Conservation (phyloP, 1,140 invertebrate species). For the Reticulitermes speratus region DNA sequence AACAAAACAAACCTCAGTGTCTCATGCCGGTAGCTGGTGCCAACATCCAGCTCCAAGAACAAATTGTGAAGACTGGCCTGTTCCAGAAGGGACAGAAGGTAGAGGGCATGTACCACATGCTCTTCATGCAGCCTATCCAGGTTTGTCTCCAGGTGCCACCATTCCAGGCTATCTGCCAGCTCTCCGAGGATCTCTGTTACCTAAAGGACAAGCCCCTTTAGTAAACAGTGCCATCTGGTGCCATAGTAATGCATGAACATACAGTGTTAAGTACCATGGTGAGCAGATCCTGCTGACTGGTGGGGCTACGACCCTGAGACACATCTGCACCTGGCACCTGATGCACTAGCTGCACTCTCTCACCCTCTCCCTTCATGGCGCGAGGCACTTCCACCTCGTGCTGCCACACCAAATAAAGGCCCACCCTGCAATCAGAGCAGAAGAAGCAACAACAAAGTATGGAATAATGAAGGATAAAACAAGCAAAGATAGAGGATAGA, state of each 20-base stretch:
- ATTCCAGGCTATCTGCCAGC: conserved; percentile 48
- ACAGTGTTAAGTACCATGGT: conserved; percentile 40
- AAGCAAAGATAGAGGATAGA: too few species aligned
- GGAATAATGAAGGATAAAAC: too few species aligned
- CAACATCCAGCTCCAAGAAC: conserved; percentile 56
- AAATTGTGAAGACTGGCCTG: conserved; percentile 52
- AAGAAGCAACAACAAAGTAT: too few species aligned
- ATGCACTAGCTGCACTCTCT: not conserved
- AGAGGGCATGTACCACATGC: conserved; percentile 47
- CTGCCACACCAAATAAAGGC: not conserved
- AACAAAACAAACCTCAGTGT: conserved; percentile 48
- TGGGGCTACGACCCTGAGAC: not conserved
- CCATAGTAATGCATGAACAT: too few species aligned
- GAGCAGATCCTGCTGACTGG: conserved; percentile 39
- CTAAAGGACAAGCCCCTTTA: conserved; percentile 25
- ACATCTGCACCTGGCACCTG: not conserved
- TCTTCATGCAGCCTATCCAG: conserved; percentile 50
- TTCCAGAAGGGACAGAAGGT: conserved; percentile 54
- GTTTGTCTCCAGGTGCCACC: conserved; percentile 35
- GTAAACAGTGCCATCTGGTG: conserved; percentile 37
- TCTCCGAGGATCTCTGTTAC: conserved; percentile 43
- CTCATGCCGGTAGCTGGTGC: conserved; percentile 62
- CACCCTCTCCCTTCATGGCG: not conserved
- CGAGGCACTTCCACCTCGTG: not conserved
- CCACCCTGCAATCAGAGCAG: not conserved